These are phyloP conservation scores for Cremastinae sp. DNA, from an alignment of 2,888 invertebrate species.

Conservation along the genomic window DNA sequence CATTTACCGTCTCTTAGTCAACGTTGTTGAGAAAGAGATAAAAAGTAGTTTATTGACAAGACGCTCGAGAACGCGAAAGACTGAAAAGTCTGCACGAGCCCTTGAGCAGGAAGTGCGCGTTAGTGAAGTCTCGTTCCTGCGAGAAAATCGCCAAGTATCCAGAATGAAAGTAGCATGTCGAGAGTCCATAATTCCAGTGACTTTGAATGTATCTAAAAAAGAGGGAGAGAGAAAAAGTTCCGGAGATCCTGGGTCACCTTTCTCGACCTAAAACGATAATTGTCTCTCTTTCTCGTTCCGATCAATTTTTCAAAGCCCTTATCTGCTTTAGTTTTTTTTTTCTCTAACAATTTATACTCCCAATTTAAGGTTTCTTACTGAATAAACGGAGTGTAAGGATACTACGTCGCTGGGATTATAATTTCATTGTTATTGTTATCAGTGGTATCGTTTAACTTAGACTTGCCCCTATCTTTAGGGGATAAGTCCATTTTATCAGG, in stretches of 20 bases:
- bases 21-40: constrained; percentile 21
- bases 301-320: constrained; percentile 24
- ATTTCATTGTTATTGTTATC: constrained; percentile 12
- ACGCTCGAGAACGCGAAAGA: constrained; percentile 36
- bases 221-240: constrained; percentile 38
- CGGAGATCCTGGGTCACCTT: constrained; percentile 71
- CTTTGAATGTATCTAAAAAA: constrained; percentile 37
- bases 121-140: not conserved
- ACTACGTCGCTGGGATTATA: too few species aligned
- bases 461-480: constrained; percentile 33
- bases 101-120: not conserved
- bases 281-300: constrained; percentile 48
- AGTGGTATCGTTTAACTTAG: constrained; percentile 19
- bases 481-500: constrained; percentile 11
- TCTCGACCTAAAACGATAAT: constrained; percentile 68
- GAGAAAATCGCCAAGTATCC: constrained; percentile 42
- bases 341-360: constrained; percentile 13
- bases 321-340: constrained; percentile 1
- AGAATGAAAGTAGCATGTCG: constrained; percentile 71
- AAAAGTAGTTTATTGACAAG: constrained; percentile 13
- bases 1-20: too few species aligned
- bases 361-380: too few species aligned
- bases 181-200: constrained; percentile 69
- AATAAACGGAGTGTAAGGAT: too few species aligned
- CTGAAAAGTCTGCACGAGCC: constrained; percentile 11